phyloP scores from a whole-genome alignment of 2,888 invertebrate species.

The Troilus luridus region DNA sequence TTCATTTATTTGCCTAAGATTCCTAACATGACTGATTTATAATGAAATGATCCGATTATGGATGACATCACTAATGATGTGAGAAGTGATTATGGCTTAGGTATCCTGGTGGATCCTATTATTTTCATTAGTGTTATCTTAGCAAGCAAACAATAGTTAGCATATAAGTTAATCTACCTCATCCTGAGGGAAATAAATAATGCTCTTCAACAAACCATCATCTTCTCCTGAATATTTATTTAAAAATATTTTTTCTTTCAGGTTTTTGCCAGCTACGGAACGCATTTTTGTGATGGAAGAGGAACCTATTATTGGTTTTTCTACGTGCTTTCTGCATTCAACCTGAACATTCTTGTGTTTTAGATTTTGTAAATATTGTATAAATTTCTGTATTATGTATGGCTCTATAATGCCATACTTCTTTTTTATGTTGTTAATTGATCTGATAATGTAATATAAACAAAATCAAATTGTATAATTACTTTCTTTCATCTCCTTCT shows the following conservation, averaged over 20 bases:
- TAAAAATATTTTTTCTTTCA: background rate
- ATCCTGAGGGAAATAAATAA: no score
- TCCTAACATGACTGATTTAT: no score
- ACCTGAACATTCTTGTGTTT: background rate
- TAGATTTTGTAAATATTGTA: background rate
- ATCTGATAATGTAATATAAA: background rate
- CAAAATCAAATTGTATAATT: background rate
- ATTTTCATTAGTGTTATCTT: no score
- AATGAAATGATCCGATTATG: no score
- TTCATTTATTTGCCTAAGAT: no score
- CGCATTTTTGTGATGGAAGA: slow-evolving; percentile 18
- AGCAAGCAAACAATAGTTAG: no score
- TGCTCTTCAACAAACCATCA: no score
- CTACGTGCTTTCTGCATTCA: background rate
- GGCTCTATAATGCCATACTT: background rate
- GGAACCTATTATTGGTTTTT: slow-evolving; percentile 47
- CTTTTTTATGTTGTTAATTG: background rate
- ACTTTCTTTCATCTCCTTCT: background rate
- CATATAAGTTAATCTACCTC: no score
- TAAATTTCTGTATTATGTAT: background rate
- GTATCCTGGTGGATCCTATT: no score
- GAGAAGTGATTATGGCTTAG: no score
- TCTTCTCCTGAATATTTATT: background rate
- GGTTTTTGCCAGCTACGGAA: slow-evolving; percentile 1
- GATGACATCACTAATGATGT: no score